Base-by-base conservation (phyloP, 2,113 vertebrate species). In the Hemichromis elongatus region DNA sequence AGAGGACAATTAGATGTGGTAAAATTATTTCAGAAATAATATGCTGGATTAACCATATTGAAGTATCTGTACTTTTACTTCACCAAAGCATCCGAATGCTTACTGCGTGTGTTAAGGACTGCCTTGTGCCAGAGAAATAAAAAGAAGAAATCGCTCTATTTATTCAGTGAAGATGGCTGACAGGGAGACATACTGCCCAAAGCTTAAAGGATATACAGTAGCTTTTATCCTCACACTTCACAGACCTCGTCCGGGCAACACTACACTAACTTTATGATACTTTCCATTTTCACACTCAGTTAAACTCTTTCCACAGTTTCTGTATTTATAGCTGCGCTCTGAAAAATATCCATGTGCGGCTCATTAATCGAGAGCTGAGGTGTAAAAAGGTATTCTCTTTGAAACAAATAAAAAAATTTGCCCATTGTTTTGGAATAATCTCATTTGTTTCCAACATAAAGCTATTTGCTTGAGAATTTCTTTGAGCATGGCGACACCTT, bases 231-330 rank as follows among this genome's bases (percentile, higher is more conserved):
- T 79, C 88, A 52, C 79, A 87, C 85, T 77, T 57, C 61, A 81
- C 42, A 50, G 70, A 79, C 35, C 24, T 68, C 54, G 1, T 79
- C 86, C 77, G 59, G 57, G 81, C 50, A 77, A 83, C 88, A 84
- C 89, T 24, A 86, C 86, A 80, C 88, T 90, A 83, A 89, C 86
- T 89, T 89, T 85, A 80, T 87, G 81, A 90, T 87, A 59, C 82
- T 88, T 90, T 86, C 81, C 82, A 90, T 82, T 93, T 92, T 91
- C 87, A 91, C 88, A 82, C 89, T 82, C 83, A 78, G 83, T 91
- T 90, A 91, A 88, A 84, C 83, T 35, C 82, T 89, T 86, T 54
- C 56, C 66, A 55, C 28, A 21, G 30, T 79, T 54, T 81, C 86
- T 82, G 52, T 90, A 89, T 87, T 85, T 89, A 81, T 87, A 81